Evolutionary conservation across 1,140 invertebrate genomes (phyloP).

Genomic region (Trichonephila inaurata): DNA sequence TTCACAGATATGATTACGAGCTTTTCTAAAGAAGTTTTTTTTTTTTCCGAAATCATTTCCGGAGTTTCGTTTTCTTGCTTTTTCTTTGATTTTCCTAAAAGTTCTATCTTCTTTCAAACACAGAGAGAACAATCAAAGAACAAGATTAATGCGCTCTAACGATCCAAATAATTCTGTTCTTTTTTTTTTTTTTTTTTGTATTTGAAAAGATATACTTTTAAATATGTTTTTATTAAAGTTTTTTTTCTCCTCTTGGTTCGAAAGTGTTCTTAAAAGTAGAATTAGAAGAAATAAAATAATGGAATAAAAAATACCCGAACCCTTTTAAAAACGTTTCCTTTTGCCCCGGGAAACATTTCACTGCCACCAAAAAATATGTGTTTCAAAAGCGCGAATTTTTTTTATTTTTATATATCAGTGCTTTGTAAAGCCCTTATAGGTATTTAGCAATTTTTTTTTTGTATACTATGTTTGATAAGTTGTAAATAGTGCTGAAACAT

Average conservation of each 20-base stretch:
- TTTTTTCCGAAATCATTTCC: not conserved
- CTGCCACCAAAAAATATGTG: no score
- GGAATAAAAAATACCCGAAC: not conserved
- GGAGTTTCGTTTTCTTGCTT: slow-evolving; percentile 5
- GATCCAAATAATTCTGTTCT: slow-evolving; percentile 7
- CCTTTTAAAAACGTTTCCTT: not conserved
- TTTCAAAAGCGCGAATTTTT: no score
- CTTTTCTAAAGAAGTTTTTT: slow-evolving; percentile 1
- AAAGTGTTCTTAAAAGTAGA: not conserved
- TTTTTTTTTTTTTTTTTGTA: not conserved
- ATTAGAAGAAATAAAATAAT: not conserved
- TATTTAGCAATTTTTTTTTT: no score
- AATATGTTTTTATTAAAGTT: slow-evolving; percentile 4
- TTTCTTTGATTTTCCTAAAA: not conserved
- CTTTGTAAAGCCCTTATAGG: no score
- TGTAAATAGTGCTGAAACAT: no score
- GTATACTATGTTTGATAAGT: no score
- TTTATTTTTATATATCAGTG: no score
- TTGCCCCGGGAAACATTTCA: not conserved
- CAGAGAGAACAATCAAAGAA: slow-evolving; percentile 16
- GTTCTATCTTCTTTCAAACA: slow-evolving; percentile 23
- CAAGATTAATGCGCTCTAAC: slow-evolving; percentile 30
- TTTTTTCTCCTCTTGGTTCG: not conserved
- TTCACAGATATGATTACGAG: slow-evolving; percentile 31
- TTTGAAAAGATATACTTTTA: not conserved